Evolutionary conservation across 2,797 vertebrate species (phyloP), one percentile per base, ranked within the genome.

Genomic region (Glyptemys insculpta): DNA sequence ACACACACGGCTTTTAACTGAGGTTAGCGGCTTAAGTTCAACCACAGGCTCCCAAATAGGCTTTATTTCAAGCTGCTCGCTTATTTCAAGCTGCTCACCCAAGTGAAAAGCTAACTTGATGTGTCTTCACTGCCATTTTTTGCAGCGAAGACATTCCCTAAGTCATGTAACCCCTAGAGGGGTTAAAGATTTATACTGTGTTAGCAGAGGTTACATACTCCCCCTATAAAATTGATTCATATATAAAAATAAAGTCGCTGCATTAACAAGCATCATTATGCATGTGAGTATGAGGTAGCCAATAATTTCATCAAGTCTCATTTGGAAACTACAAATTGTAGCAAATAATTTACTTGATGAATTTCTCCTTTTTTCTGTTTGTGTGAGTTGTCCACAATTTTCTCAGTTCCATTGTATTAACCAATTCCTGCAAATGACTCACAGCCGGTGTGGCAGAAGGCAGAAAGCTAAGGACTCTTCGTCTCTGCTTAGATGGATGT

Each of bases 181-280:
- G 34, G 84, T 6, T 23, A 83, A 23, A 54, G 92, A 62, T 1
- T 6, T 47, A 6, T 34, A 1, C 4, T 74, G 5, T 65, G 31
- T 76, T 68, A 12, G 25, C 59, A 34, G 59, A 34, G 6, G 29
- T 62, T 34, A 62, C 12, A 62, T 15, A 62, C 6, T 8, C 21
- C 72, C 59, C 2, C 4, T 11, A 23, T 16, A 56, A 94, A 87
- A 79, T 4, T 15, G 81, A 10, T 1, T 85, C 80, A 92, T 80
- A 72, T 31, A 54, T 47, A 91, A 74, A 27, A 0, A 2, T 1
- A 0, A 88, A 85, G 44, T 41, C 34, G 52, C 19, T 0, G 0
- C 56, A 49, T 15, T 21, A 81, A 44, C 2, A 2, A 37, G 9
- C 7, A 31, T 78, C 16, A 21, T 41, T 44, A 47, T 11, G 19